Conservation (phyloP, 1,140 invertebrate genomes). For the Drusus annulatus region DNA sequence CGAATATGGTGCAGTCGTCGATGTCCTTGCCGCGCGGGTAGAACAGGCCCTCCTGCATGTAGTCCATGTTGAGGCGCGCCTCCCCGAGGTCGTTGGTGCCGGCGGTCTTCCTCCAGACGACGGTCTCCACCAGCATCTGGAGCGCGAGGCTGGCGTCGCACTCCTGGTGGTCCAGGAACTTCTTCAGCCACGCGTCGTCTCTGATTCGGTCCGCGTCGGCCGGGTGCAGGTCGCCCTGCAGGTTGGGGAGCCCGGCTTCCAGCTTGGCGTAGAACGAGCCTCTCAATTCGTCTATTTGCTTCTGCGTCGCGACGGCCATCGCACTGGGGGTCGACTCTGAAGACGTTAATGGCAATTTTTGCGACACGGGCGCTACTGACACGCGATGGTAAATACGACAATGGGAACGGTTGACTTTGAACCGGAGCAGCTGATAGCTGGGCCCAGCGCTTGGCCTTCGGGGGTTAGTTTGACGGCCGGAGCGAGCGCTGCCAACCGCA, state of each 20-base stretch:
- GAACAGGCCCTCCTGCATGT: slow-evolving; percentile 82
- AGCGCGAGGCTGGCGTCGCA: slow-evolving; percentile 70
- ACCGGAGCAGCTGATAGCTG: neutral
- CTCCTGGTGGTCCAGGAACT: slow-evolving; percentile 63
- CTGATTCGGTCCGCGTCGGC: slow-evolving; percentile 65
- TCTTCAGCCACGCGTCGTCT: slow-evolving; percentile 66
- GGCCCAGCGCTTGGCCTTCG: no score
- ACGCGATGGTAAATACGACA: no score
- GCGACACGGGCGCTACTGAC: no score
- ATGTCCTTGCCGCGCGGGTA: slow-evolving; percentile 85
- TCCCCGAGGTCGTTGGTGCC: slow-evolving; percentile 85
- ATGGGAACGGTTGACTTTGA: no score
- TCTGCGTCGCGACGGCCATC: neutral
- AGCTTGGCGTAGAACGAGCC: slow-evolving; percentile 62
- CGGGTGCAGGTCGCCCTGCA: slow-evolving; percentile 63
- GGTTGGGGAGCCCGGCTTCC: slow-evolving; percentile 58
- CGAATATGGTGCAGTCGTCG: slow-evolving; percentile 83
- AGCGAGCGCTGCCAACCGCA: neutral
- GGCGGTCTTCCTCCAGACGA: slow-evolving; percentile 87
- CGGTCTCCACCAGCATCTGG: slow-evolving; percentile 86
- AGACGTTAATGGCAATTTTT: no score
- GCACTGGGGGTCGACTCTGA: no score
- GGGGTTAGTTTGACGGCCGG: neutral
- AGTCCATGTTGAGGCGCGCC: slow-evolving; percentile 78
- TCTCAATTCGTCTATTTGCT: slow-evolving; percentile 60